Base-by-base conservation (phyloP, 92 coral and sea anemone species). In the Blastomussa wellsi region DNA sequence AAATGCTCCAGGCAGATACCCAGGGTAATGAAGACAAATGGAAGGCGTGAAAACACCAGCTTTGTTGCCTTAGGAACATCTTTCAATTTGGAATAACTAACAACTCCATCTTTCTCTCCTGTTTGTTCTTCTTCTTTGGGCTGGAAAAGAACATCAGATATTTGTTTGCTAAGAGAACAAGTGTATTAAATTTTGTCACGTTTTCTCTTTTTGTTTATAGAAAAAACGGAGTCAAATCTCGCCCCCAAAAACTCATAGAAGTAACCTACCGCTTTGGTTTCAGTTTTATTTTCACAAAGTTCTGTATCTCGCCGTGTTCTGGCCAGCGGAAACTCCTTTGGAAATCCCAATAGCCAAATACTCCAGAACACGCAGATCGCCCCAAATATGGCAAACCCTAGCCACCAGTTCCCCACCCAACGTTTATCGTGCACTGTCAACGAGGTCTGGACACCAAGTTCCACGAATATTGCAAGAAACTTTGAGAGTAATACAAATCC, bases 401-500 rank as follows among this genome's bases (percentile, higher is more conserved):
- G 84, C 94, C 94, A 91, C 94, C 94, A 91, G 92, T 86, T 86
- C 41, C 94, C 94, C 36, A 91, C 86, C 94, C 94, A 91, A 19
- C 82, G 77, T 59, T 78, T 41, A 74, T 91, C 94, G 41, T 16
- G 24, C 28, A 55, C 57, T 37, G 89, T 91, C 32, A 91, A 60
- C 31, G 92, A 79, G 36, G 92, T 91, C 66, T 76, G 62, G 70
- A 73, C 87, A 39, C 92, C 92, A 51, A 89, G 66, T 60, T 91
- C 94, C 37, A 91, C 94, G 74, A 87, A 83, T 28, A 80, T 73
- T 12, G 84, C 62, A 29, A 91, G 92, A 74, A 89, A 83, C 49
- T 68, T 33, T 4, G 86, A 82, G 44, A 86, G 49, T 22, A 89
- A 24, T 0, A 76, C 78, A 20, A 89, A 84, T 24, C 94, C 94